phyloP scores from a whole-genome alignment of 2,797 vertebrate species.

The Anas capensis region DNA sequence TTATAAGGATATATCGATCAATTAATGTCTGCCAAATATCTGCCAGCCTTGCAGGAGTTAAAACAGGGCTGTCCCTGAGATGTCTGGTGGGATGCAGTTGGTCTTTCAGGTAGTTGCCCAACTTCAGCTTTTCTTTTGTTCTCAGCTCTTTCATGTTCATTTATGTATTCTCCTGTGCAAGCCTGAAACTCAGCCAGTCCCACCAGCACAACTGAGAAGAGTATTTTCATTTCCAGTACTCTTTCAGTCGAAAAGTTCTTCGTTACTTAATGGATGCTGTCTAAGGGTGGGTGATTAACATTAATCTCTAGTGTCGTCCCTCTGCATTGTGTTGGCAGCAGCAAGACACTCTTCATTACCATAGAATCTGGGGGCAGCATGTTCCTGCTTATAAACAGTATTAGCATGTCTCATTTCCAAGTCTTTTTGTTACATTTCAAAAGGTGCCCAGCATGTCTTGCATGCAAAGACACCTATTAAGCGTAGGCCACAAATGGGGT shows the following conservation, averaged over 20 bases:
- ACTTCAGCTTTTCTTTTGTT: neutral
- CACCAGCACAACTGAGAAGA: neutral
- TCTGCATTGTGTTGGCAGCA: neutral
- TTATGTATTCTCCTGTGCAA: neutral
- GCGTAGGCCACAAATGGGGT: neutral
- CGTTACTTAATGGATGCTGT: neutral
- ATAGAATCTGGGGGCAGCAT: constrained; percentile 1
- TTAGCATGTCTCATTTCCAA: constrained; percentile 37
- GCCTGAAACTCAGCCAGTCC: neutral
- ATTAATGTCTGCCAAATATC: too few species aligned
- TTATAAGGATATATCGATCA: neutral
- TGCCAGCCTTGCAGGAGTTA: neutral
- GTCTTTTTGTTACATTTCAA: neutral
- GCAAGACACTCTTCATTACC: constrained; percentile 37
- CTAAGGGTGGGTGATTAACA: neutral
- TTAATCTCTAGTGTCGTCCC: neutral
- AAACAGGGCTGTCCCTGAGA: neutral
- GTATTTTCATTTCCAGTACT: neutral
- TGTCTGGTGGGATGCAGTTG: neutral
- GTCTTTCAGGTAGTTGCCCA: neutral
- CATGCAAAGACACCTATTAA: constrained; percentile 27
- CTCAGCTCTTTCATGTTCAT: neutral
- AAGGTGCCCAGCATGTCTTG: constrained; percentile 9
- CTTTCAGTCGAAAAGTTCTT: neutral
- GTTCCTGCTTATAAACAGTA: neutral